Evolutionary conservation across 2,797 vertebrate species (phyloP).

Genomic region (Sebastes aleutianus): DNA sequence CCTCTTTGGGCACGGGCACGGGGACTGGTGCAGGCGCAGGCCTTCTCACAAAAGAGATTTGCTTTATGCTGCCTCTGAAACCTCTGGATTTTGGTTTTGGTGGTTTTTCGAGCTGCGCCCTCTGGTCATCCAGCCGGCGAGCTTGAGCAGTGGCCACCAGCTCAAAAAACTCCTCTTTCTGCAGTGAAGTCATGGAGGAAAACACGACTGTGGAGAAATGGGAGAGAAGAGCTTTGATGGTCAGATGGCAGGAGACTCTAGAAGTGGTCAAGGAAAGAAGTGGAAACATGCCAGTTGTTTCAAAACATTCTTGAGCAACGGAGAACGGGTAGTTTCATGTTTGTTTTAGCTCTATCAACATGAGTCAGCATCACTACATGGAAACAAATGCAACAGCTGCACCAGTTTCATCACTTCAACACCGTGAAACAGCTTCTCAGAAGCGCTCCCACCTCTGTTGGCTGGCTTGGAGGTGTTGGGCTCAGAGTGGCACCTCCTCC

Average conservation of each 20-base stretch:
- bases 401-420: background rate
- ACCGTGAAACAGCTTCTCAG: background rate
- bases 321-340: background rate
- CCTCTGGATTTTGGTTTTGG: constrained; percentile 68
- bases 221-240: constrained; percentile 6
- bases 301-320: background rate
- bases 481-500: constrained; percentile 84
- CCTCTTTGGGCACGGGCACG: constrained; percentile 77
- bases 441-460: constrained; percentile 68
- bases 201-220: constrained; percentile 74
- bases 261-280: background rate
- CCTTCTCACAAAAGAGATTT: constrained; percentile 64
- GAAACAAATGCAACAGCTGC: constrained; percentile 16
- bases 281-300: background rate
- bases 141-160: constrained; percentile 85
- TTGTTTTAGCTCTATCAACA: constrained; percentile 1
- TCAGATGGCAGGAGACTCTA: background rate
- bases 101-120: constrained; percentile 75
- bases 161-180: constrained; percentile 89
- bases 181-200: constrained; percentile 88
- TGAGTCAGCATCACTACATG: constrained; percentile 30
- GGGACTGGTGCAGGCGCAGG: constrained; percentile 42
- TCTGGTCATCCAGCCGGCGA: constrained; percentile 87
- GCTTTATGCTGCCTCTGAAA: constrained; percentile 79
- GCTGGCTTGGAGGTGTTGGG: constrained; percentile 75